Conservation (phyloP, 2,888 invertebrate genomes). For the Eulithis prunata region DNA sequence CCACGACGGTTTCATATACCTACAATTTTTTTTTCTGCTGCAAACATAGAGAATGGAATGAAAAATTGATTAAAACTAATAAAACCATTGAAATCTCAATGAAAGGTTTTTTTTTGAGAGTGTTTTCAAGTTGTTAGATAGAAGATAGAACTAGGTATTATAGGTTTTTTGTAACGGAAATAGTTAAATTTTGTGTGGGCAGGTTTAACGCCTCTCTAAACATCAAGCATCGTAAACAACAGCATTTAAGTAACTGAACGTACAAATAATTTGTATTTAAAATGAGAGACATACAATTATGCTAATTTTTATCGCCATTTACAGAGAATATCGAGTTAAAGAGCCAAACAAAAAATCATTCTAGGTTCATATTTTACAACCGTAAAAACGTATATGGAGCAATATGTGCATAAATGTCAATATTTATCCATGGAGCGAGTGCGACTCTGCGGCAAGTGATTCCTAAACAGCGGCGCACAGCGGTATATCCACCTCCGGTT, state of each 20-base stretch:
- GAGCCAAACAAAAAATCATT: slow-evolving; percentile 64
- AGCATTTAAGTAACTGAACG: slow-evolving; percentile 63
- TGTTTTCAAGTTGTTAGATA: slow-evolving; percentile 4
- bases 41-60: background rate
- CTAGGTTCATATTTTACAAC: slow-evolving; percentile 81
- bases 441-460: slow-evolving; percentile 54
- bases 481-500: slow-evolving; percentile 69
- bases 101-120: background rate
- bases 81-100: background rate
- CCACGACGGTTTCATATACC: too few relatives aligned
- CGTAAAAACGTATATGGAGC: slow-evolving; percentile 83
- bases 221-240: slow-evolving; percentile 64
- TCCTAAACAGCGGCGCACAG: slow-evolving; percentile 73
- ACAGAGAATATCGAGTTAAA: slow-evolving; percentile 70
- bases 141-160: slow-evolving; percentile 9
- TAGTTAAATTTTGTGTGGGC: slow-evolving; percentile 41
- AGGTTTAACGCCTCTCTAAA: slow-evolving; percentile 58
- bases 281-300: slow-evolving; percentile 77
- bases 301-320: slow-evolving; percentile 78
- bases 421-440: slow-evolving; percentile 66
- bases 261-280: slow-evolving; percentile 72
- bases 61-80: too few relatives aligned
- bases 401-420: slow-evolving; percentile 84
- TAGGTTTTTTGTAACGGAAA: slow-evolving; percentile 24
- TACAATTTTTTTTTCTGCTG: too few relatives aligned